These are phyloP conservation scores for Platygyra sinensis DNA, from an alignment of 64 coral and sea anemone genomes.

Conservation along the genomic window DNA sequence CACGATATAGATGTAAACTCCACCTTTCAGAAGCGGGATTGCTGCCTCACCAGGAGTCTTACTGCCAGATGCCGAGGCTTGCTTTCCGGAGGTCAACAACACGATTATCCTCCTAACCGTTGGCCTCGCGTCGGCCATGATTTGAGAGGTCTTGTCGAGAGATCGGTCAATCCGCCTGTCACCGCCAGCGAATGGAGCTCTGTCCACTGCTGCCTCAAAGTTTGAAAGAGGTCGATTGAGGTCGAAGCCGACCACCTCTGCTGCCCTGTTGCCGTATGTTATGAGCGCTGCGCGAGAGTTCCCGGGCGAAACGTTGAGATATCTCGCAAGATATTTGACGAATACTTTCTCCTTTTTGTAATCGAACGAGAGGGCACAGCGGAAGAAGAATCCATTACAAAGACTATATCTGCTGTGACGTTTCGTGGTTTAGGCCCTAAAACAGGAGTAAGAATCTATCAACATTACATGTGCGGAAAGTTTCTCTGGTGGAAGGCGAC, in stretches of 20 bases:
- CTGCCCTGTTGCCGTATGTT: conserved; percentile 11
- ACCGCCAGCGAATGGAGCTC: conserved; percentile 27
- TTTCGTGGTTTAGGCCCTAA: background rate
- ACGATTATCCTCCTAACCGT: conserved; percentile 23
- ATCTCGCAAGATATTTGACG: conserved; percentile 24
- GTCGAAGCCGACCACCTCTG: conserved; percentile 32
- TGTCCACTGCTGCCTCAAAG: conserved; percentile 34
- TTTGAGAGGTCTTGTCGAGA: background rate
- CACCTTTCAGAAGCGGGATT: background rate
- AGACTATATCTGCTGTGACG: conserved; percentile 14
- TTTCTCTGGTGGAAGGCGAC: background rate
- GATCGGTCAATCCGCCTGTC: conserved; percentile 48
- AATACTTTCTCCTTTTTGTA: conserved; percentile 48
- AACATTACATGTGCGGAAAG: too few species aligned
- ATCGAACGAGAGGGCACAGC: background rate
- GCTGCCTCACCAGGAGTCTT: conserved; percentile 5
- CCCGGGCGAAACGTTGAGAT: conserved; percentile 29
- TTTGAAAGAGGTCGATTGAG: background rate
- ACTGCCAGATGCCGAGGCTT: background rate
- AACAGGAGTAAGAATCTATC: background rate
- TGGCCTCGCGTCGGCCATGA: conserved; percentile 30
- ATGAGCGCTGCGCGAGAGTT: conserved; percentile 35
- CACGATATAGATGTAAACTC: conserved; percentile 23
- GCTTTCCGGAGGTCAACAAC: conserved; percentile 42
- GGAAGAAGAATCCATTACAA: conserved; percentile 48